phyloP scores from a whole-genome alignment of 37 sponge, comb jelly and placozoan genomes.

The Tethya wilhelma region DNA sequence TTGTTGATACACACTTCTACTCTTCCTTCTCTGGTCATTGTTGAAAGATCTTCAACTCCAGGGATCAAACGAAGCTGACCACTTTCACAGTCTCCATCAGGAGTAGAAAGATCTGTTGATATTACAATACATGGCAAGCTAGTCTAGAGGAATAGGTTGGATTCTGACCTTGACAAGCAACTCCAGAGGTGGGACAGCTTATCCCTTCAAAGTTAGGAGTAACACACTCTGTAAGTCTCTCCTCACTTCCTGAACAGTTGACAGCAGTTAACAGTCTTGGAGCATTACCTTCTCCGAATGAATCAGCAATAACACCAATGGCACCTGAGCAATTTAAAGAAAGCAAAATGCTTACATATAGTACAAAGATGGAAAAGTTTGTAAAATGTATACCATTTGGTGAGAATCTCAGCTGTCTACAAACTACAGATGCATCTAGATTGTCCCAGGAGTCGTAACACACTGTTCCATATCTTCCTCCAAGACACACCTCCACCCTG shows the following conservation, averaged over 20 bases:
- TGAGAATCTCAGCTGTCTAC: conserved; percentile 47
- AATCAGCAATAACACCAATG: conserved; percentile 22
- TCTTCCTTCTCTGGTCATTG: conserved; percentile 14
- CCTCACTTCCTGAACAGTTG: conserved; percentile 32
- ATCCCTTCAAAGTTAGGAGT: neutral
- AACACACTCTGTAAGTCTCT: conserved; percentile 13
- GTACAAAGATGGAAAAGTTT: neutral
- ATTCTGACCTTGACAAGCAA: conserved; percentile 29
- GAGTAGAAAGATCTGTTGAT: neutral
- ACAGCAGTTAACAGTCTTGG: neutral
- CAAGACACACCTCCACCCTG: conserved; percentile 46
- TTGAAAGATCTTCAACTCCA: neutral
- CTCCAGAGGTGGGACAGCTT: conserved; percentile 10
- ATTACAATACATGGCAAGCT: too few relatives aligned
- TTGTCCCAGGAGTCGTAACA: conserved; percentile 40
- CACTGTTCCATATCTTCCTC: conserved; percentile 41
- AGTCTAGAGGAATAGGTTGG: too few relatives aligned
- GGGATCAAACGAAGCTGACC: conserved; percentile 5
- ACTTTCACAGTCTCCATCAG: conserved; percentile 1
- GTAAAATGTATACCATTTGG: conserved; percentile 16
- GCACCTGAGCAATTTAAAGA: too few relatives aligned
- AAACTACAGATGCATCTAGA: conserved; percentile 41
- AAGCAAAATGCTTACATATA: too few relatives aligned
- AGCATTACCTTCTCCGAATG: conserved; percentile 22
- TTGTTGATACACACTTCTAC: conserved; percentile 50